A percentile compares a stretch with the other conserved stretches of the same genome.
Conservation (phyloP, 2,888 invertebrate genomes). For the Dendrolimus houi region DNA sequence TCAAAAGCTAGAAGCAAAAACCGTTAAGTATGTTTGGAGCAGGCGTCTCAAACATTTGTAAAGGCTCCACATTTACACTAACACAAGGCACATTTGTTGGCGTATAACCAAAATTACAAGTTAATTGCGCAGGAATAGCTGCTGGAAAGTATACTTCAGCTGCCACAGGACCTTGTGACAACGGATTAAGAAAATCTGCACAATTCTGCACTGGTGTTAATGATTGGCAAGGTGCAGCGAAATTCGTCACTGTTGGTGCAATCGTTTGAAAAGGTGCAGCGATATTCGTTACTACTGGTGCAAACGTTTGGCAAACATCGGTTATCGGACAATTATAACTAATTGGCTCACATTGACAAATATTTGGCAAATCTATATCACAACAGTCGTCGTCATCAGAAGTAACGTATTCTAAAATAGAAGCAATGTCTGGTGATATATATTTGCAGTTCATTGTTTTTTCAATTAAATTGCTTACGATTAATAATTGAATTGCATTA, state of each 20-base stretch:
- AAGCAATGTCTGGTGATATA: neutral
- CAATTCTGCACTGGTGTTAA: neutral
- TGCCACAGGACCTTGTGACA: constrained; percentile 11
- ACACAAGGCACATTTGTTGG: constrained; percentile 28
- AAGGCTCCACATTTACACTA: constrained; percentile 30
- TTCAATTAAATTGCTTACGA: constrained; percentile 44
- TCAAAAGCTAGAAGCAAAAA: too few relatives aligned
- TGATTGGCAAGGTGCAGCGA: constrained; percentile 4
- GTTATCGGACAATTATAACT: neutral
- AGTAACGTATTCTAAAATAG: neutral
- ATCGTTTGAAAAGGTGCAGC: neutral
- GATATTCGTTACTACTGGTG: constrained; percentile 1
- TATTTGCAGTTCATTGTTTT: constrained; percentile 12
- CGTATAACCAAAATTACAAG: constrained; percentile 29
- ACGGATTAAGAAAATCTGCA: neutral
- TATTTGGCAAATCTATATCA: neutral
- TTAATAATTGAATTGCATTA: constrained; percentile 44
- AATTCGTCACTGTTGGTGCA: constrained; percentile 6
- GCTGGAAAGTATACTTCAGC: constrained; percentile 31
- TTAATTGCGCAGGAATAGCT: constrained; percentile 34
- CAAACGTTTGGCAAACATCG: constrained; percentile 8
- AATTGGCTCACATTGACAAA: neutral
- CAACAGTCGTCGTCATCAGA: neutral
- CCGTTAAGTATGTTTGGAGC: too few relatives aligned
- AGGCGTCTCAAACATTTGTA: constrained; percentile 11